Evolutionary conservation across 1,140 invertebrate species (phyloP).

Genomic region (Sinella curviseta): DNA sequence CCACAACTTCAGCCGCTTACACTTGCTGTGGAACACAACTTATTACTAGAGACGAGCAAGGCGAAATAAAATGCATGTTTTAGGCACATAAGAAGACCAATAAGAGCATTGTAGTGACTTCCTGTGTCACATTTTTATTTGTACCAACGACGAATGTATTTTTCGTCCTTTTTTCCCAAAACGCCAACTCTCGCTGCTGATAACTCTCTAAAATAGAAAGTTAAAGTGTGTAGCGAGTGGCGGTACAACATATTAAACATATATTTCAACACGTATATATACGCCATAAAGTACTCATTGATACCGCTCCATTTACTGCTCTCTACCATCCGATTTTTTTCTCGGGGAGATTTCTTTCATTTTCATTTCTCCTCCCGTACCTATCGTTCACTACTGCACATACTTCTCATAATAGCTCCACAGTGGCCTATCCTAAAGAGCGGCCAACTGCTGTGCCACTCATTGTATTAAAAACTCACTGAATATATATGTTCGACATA

Average conservation of each 20-base stretch:
- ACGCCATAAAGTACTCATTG: conserved; percentile 8
- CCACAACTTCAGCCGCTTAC: not conserved
- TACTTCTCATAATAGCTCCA: not conserved
- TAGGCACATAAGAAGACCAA: conserved; percentile 9
- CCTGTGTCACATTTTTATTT: conserved; percentile 26
- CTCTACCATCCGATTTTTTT: not conserved
- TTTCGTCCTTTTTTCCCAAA: not conserved
- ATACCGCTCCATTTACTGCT: conserved; percentile 6
- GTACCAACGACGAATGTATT: not conserved
- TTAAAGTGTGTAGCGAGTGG: too few relatives aligned
- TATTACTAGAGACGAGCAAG: not conserved
- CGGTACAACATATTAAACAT: too few relatives aligned
- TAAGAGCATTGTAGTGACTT: conserved; percentile 15
- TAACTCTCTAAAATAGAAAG: not conserved
- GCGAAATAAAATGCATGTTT: conserved; percentile 1
- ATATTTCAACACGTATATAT: not conserved
- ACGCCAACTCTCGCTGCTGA: not conserved
- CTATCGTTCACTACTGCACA: not conserved
- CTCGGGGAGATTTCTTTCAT: not conserved
- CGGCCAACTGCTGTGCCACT: not conserved
- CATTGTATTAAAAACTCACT: not conserved
- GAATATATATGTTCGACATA: not conserved
- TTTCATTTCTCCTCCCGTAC: not conserved
- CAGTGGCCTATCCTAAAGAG: not conserved
- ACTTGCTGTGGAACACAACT: not conserved